phyloP scores from a whole-genome alignment of 2,113 vertebrate genomes.

The Thamnophis sirtalis region DNA sequence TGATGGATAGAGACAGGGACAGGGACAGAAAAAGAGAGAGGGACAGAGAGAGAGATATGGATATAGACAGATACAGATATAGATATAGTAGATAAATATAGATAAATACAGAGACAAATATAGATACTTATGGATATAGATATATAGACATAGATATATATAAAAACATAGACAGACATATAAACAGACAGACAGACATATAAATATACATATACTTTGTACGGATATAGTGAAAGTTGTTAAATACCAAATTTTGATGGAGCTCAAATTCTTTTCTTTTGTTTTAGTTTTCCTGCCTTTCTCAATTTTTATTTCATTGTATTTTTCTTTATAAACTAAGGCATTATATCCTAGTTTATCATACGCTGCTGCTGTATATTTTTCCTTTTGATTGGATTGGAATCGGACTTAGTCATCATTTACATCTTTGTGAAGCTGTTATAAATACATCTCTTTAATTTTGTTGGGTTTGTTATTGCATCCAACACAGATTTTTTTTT shows the following conservation, averaged over 20 bases:
- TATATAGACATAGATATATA: neutral
- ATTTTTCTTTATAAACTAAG: neutral
- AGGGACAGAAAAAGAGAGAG: no score
- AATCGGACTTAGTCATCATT: neutral
- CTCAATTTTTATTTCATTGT: neutral
- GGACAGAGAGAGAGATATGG: neutral
- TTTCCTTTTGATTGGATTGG: neutral
- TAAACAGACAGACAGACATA: neutral
- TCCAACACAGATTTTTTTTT: neutral
- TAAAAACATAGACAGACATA: neutral
- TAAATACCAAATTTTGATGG: neutral
- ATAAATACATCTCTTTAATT: neutral
- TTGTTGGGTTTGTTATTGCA: neutral
- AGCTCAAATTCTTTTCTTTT: neutral
- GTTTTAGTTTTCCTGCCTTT: neutral
- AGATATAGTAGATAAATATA: no score
- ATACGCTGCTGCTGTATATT: neutral
- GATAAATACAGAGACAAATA: neutral
- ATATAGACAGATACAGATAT: no score
- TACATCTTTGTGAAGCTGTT: neutral
- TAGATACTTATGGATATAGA: neutral
- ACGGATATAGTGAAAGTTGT: neutral
- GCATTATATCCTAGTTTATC: neutral
- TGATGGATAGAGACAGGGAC: no score
- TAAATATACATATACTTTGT: neutral